Percentiles rank a stretch among this genome's conserved stretches.
Conservation (phyloP, 2,888 invertebrate species). For the Yponomeuta malinellus region DNA sequence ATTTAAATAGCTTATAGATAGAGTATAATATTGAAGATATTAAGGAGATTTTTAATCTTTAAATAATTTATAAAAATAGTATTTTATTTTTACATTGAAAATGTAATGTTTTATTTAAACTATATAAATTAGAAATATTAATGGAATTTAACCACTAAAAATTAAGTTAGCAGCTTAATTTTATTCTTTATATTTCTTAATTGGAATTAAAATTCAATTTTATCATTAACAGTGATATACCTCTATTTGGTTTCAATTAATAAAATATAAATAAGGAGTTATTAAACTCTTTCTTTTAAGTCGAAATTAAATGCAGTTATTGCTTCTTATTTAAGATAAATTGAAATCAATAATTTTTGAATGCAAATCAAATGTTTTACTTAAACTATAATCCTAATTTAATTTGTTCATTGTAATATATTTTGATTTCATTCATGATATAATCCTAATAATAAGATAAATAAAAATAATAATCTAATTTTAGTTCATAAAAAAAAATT, state of each 20-base stretch:
- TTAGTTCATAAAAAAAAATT: constrained; percentile 43
- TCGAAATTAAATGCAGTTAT: constrained; percentile 67
- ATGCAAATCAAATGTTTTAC: constrained; percentile 59
- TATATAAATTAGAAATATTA: constrained; percentile 77
- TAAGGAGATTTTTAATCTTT: constrained; percentile 46
- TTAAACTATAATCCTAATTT: constrained; percentile 58
- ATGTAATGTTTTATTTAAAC: constrained; percentile 80
- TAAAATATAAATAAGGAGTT: constrained; percentile 62
- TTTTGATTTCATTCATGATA: constrained; percentile 63
- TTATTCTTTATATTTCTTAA: constrained; percentile 72
- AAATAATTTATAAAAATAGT: constrained; percentile 45
- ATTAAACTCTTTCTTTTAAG: constrained; percentile 56
- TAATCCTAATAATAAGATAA: constrained; percentile 68
- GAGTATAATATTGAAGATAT: constrained; percentile 61
- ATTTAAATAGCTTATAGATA: constrained; percentile 55
- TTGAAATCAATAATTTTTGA: constrained; percentile 53
- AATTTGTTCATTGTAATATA: constrained; percentile 56
- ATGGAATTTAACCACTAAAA: constrained; percentile 67
- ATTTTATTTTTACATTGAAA: constrained; percentile 78
- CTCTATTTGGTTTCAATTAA: constrained; percentile 77
- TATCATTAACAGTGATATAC: constrained; percentile 82
- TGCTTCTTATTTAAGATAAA: constrained; percentile 77
- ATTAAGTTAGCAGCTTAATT: constrained; percentile 80
- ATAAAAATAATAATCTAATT: constrained; percentile 58
- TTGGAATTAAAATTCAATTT: constrained; percentile 71